phyloP scores from a whole-genome alignment of 2,888 invertebrate species.

The Drosophila leonis region DNA sequence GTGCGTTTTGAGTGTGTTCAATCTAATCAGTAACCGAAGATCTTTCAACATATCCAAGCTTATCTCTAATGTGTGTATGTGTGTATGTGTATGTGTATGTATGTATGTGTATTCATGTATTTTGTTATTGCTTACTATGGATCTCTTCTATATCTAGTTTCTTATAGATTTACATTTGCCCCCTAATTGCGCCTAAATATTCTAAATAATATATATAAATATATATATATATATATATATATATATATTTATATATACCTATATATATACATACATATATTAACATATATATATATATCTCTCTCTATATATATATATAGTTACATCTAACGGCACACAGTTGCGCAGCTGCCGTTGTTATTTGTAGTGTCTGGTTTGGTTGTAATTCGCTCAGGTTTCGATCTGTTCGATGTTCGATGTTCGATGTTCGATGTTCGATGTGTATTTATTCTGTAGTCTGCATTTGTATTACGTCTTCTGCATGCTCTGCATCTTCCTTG shows the following conservation, averaged over 20 bases:
- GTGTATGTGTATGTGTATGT: background rate
- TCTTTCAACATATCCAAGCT: slow-evolving; percentile 1
- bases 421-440: background rate
- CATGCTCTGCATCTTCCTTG: background rate
- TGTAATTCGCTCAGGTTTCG: background rate
- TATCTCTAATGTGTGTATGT: background rate
- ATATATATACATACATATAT: background rate
- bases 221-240: background rate
- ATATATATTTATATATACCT: background rate
- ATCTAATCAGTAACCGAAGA: background rate
- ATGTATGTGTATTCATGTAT: too few relatives aligned
- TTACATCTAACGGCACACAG: slow-evolving; percentile 13
- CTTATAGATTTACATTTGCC: background rate
- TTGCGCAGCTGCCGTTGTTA: slow-evolving; percentile 22
- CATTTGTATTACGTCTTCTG: background rate
- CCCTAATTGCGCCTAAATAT: slow-evolving; percentile 4
- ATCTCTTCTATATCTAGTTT: background rate
- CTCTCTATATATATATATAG: background rate
- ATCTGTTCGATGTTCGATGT: background rate
- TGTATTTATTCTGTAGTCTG: background rate
- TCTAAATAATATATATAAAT: background rate
- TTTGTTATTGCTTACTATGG: background rate
- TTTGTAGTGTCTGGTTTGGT: background rate
- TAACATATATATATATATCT: background rate
- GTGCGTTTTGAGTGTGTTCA: background rate